Conservation (phyloP, 2,113 vertebrate species). For the Hiodon tergisus region DNA sequence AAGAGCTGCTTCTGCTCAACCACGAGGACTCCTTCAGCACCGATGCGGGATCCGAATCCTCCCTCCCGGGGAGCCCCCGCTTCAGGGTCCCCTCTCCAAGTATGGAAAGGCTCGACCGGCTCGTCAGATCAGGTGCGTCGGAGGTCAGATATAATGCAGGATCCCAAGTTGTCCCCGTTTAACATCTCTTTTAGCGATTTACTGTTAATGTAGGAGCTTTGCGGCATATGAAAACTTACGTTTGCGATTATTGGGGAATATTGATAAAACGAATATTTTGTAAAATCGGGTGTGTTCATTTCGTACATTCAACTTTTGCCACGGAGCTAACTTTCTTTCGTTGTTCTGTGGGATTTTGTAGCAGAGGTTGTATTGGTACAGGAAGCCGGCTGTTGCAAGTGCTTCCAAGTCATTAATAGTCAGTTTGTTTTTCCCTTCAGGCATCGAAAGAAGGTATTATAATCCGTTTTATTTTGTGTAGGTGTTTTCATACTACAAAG, state of each 20-base stretch:
- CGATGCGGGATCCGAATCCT: slow-evolving; percentile 85
- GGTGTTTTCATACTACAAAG: not conserved
- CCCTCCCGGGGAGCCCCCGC: slow-evolving; percentile 83
- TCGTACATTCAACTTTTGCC: not conserved
- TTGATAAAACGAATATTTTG: not conserved
- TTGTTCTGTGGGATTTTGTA: not conserved
- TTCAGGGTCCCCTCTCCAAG: slow-evolving; percentile 76
- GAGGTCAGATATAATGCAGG: slow-evolving; percentile 7
- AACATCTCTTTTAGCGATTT: not conserved
- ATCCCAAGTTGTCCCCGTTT: not conserved
- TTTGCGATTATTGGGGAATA: not conserved
- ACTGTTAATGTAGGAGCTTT: not conserved
- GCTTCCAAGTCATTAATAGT: slow-evolving; percentile 2
- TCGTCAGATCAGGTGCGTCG: slow-evolving; percentile 82
- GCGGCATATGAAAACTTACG: no score
- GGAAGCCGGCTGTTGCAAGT: slow-evolving; percentile 30
- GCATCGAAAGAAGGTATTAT: slow-evolving; percentile 21
- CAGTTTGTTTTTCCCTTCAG: slow-evolving; percentile 14
- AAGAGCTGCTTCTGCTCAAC: slow-evolving; percentile 82
- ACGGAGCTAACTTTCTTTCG: not conserved
- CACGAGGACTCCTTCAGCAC: slow-evolving; percentile 75
- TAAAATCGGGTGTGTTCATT: no score
- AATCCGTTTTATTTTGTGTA: slow-evolving; percentile 14
- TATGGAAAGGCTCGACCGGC: slow-evolving; percentile 85
- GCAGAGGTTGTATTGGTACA: no score